Base-by-base conservation (phyloP, 2,113 vertebrate species). In the Carassius auratus region DNA sequence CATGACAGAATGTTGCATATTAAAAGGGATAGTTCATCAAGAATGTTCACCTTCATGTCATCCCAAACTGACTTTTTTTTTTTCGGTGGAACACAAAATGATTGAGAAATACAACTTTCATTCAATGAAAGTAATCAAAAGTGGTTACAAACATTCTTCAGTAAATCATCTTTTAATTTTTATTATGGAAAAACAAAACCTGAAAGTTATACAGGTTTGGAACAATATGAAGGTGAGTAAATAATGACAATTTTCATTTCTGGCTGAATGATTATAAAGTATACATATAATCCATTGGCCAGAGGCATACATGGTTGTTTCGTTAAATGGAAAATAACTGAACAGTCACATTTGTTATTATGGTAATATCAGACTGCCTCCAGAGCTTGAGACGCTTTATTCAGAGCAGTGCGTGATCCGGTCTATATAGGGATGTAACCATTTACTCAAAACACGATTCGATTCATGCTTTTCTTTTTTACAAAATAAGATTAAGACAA, bases 291-390 rank as follows among this genome's bases (percentile, higher is more conserved):
- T 6, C 14, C n/a, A 64, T 17, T 26, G 1, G 59, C 21, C 36
- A 48, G n/a, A 42, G 2, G 4, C 10, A 2, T 1, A 62, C 12
- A 45, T 10, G 36, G 57, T 21, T 38, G 9, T 55, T 77, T 59
- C 12, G 59, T 19, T 57, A 57, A 76, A 48, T n/a, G 83, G 73
- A 78, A 78, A 85, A 50, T 69, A 48, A 57, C 62, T 33, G n/a
- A n/a, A n/a, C n/a, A n/a, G n/a, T 61, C 78, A 45, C 42, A 77
- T 77, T 64, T 77, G 74, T 52, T 66, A 76, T 42, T n/a, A 50
- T 66, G 17, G 30, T 66, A 38, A 64, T 76, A 68, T 69, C 61
- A 42, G 73, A 76, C 19, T 7, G 2, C 19, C 74, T 66, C 74
- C 76, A 62, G 76, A 75, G 69, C 9, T 73, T 45, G 21, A 73